Percentiles rank a stretch among this genome's conserved stretches.
These are phyloP conservation scores for Candoia aspera DNA, from an alignment of 2,113 vertebrate species.

Conservation along the genomic window DNA sequence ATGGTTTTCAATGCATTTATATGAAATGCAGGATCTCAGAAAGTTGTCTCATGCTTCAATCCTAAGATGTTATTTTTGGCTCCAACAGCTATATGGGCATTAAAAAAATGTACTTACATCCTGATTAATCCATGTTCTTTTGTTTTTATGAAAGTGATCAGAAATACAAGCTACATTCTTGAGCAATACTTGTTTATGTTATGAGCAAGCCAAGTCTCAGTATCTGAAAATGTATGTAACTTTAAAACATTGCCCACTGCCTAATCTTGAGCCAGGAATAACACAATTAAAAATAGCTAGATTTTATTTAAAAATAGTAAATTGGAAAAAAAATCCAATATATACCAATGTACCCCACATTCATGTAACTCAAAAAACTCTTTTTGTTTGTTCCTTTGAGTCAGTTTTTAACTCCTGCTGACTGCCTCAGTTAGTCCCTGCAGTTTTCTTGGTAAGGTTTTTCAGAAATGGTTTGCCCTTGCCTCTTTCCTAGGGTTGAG, in stretches of 20 bases:
- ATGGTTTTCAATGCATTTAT: slow-evolving; percentile 22
- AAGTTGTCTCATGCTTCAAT: slow-evolving; percentile 34
- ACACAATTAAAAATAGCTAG: slow-evolving; percentile 4
- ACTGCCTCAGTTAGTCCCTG: neutral
- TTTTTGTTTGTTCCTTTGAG: neutral
- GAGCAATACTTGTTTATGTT: slow-evolving; percentile 2
- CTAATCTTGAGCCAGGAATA: slow-evolving; percentile 12
- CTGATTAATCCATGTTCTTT: slow-evolving; percentile 57
- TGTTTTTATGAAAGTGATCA: slow-evolving; percentile 53
- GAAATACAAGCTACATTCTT: slow-evolving; percentile 29
- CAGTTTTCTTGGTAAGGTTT: neutral
- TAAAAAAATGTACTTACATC: slow-evolving; percentile 52
- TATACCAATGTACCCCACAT: neutral
- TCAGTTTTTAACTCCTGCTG: neutral
- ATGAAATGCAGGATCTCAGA: neutral
- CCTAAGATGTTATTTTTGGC: slow-evolving; percentile 56
- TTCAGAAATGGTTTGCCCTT: neutral
- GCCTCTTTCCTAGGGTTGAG: neutral
- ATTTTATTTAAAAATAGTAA: neutral
- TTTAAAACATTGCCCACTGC: slow-evolving; percentile 18
- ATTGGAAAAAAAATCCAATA: neutral
- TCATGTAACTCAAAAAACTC: neutral
- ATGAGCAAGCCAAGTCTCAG: slow-evolving; percentile 28
- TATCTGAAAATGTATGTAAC: slow-evolving; percentile 10
- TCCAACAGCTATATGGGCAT: slow-evolving; percentile 30